These are phyloP conservation scores for Hemibagrus guttatus DNA, from an alignment of 2,797 vertebrate genomes.

Conservation along the genomic window DNA sequence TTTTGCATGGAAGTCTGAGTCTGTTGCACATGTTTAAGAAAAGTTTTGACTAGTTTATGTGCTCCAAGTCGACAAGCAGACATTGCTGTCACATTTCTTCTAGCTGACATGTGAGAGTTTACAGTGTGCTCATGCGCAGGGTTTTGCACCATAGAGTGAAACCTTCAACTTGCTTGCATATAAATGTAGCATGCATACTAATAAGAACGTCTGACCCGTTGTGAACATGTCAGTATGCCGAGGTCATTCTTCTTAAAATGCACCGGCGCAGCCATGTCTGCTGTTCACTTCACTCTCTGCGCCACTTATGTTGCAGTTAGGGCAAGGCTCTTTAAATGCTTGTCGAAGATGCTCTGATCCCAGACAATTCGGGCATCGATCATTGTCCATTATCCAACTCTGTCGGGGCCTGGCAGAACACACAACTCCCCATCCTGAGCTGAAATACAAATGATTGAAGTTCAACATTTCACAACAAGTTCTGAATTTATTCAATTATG, in stretches of 20 bases:
- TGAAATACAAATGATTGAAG: constrained; percentile 15
- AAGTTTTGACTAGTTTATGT: neutral
- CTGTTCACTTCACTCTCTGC: neutral
- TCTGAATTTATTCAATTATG: neutral
- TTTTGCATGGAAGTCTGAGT: neutral
- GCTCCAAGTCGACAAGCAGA: neutral
- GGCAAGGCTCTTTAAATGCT: neutral
- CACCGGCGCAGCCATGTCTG: neutral
- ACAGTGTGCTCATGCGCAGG: neutral
- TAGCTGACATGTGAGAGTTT: neutral
- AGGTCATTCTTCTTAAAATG: neutral
- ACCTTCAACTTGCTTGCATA: neutral
- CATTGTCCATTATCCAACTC: constrained; percentile 8
- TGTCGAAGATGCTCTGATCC: constrained; percentile 9
- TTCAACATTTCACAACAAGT: neutral
- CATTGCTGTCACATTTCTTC: neutral
- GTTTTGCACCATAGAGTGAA: neutral
- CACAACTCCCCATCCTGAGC: neutral
- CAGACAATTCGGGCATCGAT: constrained; percentile 12
- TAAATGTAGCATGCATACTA: neutral
- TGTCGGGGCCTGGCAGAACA: neutral
- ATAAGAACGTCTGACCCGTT: neutral
- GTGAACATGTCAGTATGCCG: neutral
- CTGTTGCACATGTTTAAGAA: neutral
- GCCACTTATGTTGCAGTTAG: constrained; percentile 2